Conservation (phyloP, 2,113 vertebrate species). For the Leucoraja erinaceus region DNA sequence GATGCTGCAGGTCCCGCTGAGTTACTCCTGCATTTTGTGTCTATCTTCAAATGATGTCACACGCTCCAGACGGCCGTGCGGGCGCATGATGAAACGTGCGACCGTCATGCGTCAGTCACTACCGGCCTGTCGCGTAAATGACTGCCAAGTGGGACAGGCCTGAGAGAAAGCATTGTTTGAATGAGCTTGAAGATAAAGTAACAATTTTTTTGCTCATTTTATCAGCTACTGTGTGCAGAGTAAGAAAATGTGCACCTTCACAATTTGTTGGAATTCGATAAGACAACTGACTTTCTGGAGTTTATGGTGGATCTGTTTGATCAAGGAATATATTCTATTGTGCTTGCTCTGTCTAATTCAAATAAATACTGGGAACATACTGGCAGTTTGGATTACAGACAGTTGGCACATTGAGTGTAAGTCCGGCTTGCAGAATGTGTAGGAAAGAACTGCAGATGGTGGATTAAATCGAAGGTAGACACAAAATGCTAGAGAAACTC, state of each 20-base stretch:
- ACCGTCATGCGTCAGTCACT: too few species aligned
- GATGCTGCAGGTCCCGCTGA: too few species aligned
- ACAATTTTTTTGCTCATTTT: neutral
- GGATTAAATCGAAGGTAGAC: too few species aligned
- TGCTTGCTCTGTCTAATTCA: neutral
- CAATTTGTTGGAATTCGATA: neutral
- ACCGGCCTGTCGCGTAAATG: too few species aligned
- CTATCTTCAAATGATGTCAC: too few species aligned
- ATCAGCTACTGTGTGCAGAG: neutral
- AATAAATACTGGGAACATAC: neutral
- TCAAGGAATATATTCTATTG: neutral
- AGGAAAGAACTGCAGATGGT: too few species aligned
- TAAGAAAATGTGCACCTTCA: neutral
- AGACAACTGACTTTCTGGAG: neutral
- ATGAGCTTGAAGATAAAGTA: neutral
- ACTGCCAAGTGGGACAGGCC: too few species aligned
- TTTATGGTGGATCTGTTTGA: neutral
- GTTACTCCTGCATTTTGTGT: too few species aligned
- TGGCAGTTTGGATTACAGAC: neutral
- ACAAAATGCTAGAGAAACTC: too few species aligned
- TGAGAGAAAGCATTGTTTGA: neutral
- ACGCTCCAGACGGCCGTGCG: too few species aligned
- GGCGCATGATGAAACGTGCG: too few species aligned
- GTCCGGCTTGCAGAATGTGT: too few species aligned
- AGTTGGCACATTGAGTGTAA: neutral